Evolutionary conservation across 2,797 vertebrate species (phyloP).

Genomic region (Acanthornis magna): DNA sequence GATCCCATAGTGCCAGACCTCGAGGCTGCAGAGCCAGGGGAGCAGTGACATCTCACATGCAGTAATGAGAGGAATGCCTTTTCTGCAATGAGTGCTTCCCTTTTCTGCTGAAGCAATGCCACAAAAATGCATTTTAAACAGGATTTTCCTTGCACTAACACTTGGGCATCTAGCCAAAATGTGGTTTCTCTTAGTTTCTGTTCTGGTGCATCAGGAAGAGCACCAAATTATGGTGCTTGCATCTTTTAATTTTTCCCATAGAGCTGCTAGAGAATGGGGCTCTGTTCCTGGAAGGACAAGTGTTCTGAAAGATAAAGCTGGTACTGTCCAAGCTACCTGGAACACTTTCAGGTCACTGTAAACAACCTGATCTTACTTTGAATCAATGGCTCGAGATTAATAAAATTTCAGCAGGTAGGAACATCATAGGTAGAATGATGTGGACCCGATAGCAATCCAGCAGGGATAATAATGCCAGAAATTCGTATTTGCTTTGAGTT

Average conservation of each 20-base stretch:
- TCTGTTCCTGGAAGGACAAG: neutral
- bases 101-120: neutral
- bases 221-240: fast-evolving
- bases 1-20: fast-evolving
- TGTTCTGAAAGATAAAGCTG: neutral
- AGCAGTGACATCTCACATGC: neutral
- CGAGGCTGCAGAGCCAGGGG: neutral
- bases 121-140: neutral
- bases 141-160: neutral
- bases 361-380: neutral
- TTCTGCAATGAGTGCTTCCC: neutral
- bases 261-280: neutral
- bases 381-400: neutral
- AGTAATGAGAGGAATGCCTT: neutral
- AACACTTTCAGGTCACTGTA: neutral
- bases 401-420: neutral
- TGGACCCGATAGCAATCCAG: neutral
- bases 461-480: neutral
- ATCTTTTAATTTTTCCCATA: neutral
- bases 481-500: neutral
- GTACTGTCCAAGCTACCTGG: neutral
- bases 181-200: neutral
- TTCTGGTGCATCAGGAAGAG: neutral
- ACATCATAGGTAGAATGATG: neutral
- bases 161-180: neutral